These are phyloP conservation scores for Heliocidaris tuberculata DNA, from an alignment of 35 echinoderm and acorn worm genomes.

Conservation along the genomic window DNA sequence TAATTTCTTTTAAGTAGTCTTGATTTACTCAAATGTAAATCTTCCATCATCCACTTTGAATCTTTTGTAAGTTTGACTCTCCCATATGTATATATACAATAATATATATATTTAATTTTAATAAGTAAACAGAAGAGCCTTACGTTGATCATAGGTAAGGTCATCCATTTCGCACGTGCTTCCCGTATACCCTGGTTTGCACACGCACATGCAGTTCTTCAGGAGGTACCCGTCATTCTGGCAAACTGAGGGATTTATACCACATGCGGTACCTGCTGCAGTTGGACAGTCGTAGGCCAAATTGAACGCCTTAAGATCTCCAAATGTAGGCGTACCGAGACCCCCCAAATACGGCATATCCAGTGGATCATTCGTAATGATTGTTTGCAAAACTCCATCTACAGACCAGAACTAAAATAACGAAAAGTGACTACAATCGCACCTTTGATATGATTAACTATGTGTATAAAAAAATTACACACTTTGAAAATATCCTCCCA, in stretches of 20 bases:
- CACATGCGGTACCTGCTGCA: neutral
- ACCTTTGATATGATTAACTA: too few species aligned
- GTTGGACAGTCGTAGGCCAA: neutral
- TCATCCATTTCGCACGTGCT: neutral
- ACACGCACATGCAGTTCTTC: neutral
- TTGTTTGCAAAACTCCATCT: neutral
- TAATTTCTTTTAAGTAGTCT: too few species aligned
- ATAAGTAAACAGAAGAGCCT: too few species aligned
- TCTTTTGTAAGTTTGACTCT: too few species aligned
- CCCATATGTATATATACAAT: too few species aligned
- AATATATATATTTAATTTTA: too few species aligned
- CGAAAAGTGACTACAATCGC: too few species aligned
- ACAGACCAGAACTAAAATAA: too few species aligned
- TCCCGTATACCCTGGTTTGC: neutral
- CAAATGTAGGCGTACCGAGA: neutral
- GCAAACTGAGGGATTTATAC: neutral
- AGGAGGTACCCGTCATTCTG: neutral
- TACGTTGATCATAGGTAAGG: neutral
- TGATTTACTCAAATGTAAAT: too few species aligned
- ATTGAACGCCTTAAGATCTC: neutral
- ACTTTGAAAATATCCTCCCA: too few species aligned
- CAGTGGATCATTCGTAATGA: neutral
- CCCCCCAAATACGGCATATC: neutral
- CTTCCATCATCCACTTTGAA: too few species aligned
- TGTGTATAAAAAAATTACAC: too few species aligned